phyloP scores from a whole-genome alignment of 2,888 invertebrate species.

The Spatulosminthurus flaviceps region DNA sequence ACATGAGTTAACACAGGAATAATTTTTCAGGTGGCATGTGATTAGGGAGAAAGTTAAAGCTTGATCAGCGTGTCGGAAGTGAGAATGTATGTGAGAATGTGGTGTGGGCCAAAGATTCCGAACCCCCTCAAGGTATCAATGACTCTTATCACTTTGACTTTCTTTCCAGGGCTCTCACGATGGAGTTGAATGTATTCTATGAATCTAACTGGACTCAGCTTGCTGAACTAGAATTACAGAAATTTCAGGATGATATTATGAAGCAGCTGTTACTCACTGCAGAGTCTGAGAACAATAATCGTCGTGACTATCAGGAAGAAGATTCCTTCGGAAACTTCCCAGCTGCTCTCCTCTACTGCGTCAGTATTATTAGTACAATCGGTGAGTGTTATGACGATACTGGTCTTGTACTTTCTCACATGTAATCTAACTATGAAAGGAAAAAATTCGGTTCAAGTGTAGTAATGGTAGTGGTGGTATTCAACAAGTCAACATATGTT shows the following conservation, averaged over 20 bases:
- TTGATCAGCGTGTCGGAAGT: not conserved
- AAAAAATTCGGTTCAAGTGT: no score
- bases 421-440: not conserved
- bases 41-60: not conserved
- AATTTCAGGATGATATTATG: slow-evolving; percentile 75
- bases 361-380: slow-evolving; percentile 93
- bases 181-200: slow-evolving; percentile 84
- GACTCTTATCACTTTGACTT: slow-evolving; percentile 27
- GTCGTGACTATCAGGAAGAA: slow-evolving; percentile 67
- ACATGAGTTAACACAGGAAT: slow-evolving; percentile 18
- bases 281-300: slow-evolving; percentile 62
- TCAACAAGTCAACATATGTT: slow-evolving; percentile 37
- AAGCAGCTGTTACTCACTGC: slow-evolving; percentile 65
- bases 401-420: not conserved
- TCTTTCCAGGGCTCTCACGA: slow-evolving; percentile 60
- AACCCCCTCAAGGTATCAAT: not conserved
- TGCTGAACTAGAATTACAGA: slow-evolving; percentile 85
- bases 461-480: not conserved
- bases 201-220: slow-evolving; percentile 90
- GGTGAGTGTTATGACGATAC: slow-evolving; percentile 72
- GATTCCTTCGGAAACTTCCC: slow-evolving; percentile 76
- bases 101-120: not conserved
- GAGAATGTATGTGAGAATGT: not conserved
- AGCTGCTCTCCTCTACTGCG: slow-evolving; percentile 89
- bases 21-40: slow-evolving; percentile 12